Base-by-base conservation (phyloP, 2,113 vertebrate species). In the Tragelaphus imberbis region DNA sequence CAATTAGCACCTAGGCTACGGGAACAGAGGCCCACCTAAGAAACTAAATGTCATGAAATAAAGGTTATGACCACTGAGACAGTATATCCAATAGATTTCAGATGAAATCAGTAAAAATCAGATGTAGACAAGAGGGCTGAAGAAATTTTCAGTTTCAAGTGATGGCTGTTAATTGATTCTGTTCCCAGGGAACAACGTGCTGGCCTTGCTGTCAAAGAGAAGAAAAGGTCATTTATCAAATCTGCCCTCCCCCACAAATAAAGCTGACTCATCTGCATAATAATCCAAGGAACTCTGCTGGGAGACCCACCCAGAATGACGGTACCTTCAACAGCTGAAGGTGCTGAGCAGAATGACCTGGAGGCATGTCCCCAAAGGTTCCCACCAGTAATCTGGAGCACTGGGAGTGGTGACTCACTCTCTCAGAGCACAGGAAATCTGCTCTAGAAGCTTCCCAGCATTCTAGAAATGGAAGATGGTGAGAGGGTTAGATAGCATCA, bases 81-180 rank as follows among this genome's bases (percentile, higher is more conserved):
- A 51, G 11, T 36, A 44, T 27, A 84, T 33, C 25, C 80, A 95
- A n/a, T 14, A 44, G 25, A 79, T 86, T 79, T 79, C n/a, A 55
- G 55, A 90, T 85, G 17, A 25, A 95, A 95, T 92, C 49, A 91
- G 51, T 80, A 71, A 81, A 94, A 94, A 96, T 87, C n/a, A 77
- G 82, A 95, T 79, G 51, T 49, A 93, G 15, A 33, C 3, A 89
- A 91, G 47, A 75, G 15, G 6, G 12, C 0, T 93, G 2, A 89
- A 93, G n/a, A 58, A 17, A 93, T 59, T 86, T 88, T 88, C 11
- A 84, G n/a, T 84, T 71, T n/a, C 7, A 1, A 90, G n/a, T 44
- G 55, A 88, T 44, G 16, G 28, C 16, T 93, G 8, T 40, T 58
- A 47, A 79, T 44, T 11, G 19, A 89, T 17, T 96, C 17, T 95